phyloP scores from a whole-genome alignment of 2,113 vertebrate species.

The Dipodomys spectabilis region DNA sequence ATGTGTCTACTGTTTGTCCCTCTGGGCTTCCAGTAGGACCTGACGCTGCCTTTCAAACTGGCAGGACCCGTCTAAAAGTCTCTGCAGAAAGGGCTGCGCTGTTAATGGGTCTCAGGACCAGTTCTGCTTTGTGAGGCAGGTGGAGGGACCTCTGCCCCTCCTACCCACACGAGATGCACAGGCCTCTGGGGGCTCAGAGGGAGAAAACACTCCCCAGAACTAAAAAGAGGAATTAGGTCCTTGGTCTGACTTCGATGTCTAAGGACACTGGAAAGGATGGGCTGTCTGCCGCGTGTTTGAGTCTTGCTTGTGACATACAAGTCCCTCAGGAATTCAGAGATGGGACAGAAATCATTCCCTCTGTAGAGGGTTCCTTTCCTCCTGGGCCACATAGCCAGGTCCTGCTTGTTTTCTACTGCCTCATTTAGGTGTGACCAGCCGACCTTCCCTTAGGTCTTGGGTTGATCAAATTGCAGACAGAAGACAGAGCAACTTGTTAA shows the following conservation, averaged over 20 bases:
- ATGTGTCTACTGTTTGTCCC: too few relatives aligned
- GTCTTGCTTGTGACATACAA: not conserved
- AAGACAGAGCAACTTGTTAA: not conserved
- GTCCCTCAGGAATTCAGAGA: not conserved
- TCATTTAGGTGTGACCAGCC: too few relatives aligned
- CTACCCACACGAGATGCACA: fast-evolving
- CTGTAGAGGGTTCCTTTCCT: not conserved
- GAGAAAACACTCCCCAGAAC: not conserved
- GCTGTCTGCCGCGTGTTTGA: fast-evolving
- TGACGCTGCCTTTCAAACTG: too few relatives aligned
- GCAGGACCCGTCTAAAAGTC: not conserved
- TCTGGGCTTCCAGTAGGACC: too few relatives aligned
- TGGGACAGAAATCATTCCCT: not conserved
- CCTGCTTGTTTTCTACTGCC: not conserved
- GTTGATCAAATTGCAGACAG: not conserved
- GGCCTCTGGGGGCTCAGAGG: too few relatives aligned
- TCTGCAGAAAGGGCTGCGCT: not conserved
- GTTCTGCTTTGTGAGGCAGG: too few relatives aligned
- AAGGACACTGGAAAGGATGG: not conserved
- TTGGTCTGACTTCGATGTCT: not conserved
- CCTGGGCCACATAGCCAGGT: not conserved
- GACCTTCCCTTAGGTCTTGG: not conserved
- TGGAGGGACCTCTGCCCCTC: not conserved
- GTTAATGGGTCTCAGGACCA: fast-evolving
- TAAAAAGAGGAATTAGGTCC: not conserved